Evolutionary conservation across 2,888 invertebrate species (phyloP), one percentile per base, ranked within the genome.

Genomic region (Ophion costatus): DNA sequence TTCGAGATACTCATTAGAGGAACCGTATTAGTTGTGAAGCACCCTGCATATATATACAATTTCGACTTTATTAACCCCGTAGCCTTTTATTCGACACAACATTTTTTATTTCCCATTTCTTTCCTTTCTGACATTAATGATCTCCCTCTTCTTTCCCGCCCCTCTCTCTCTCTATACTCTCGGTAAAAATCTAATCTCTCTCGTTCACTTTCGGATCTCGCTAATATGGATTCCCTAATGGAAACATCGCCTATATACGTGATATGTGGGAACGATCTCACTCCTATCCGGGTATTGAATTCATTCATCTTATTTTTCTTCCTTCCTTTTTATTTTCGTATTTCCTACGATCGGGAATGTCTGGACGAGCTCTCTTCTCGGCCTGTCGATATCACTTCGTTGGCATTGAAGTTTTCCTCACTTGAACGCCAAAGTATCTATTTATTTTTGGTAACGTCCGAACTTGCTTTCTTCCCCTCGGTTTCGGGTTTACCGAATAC

Each of bases 191-290:
- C 24, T 63, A 38, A n/a, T 79, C 22, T 59, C 70, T 59, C 61
- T 2, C 59, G 61, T 66, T 33, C 17, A 57, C 56, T 61, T 45
- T 42, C 11, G 61, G 45, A 76, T 75, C 78, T 45, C 45, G 79
- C 82, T 77, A 81, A 20, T 51, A 51, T 56, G 71, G 67, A 22
- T 85, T 69, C 66, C 76, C 70, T 86, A 84, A 85, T 59, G 82
- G 73, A 86, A 83, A 85, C 81, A 76, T 59, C 73, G 85, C 87
- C 87, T 38, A n/a, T n/a, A 14, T 89, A 88, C 61, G 38, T 91
- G 91, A 91, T 91, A 92, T 92, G 92, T 92, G 91, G 76, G 88
- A 89, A 91, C 86, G 86, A 89, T 89, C 88, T 91, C 91, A 14
- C 90, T 89, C 87, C 89, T 86, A 89, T 76, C 82, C 64, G 71